These are phyloP conservation scores for Aplysina aerophoba DNA, from an alignment of 37 sponge, comb jelly and placozoan genomes.

Conservation along the genomic window DNA sequence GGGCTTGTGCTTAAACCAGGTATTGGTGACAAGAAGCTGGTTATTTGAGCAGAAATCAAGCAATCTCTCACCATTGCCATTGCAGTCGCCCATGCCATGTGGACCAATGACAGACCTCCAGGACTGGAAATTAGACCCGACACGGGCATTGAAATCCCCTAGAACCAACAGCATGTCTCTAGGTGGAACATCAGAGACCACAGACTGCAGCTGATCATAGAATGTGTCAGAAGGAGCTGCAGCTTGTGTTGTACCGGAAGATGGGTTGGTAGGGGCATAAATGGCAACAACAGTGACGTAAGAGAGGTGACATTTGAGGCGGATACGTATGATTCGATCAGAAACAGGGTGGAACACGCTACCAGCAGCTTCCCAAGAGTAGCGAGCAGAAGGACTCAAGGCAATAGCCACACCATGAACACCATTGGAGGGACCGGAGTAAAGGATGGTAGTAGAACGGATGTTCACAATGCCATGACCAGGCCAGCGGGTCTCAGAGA, in stretches of 20 bases:
- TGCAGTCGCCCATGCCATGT: slow-evolving; percentile 17
- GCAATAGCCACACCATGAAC: slow-evolving; percentile 5
- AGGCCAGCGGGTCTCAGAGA: slow-evolving; percentile 19
- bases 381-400: neutral
- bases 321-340: neutral
- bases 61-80: slow-evolving; percentile 18
- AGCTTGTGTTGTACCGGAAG: slow-evolving; percentile 8
- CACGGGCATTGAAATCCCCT: slow-evolving; percentile 35
- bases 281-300: neutral
- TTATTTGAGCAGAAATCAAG: slow-evolving; percentile 19
- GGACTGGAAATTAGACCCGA: slow-evolving; percentile 1
- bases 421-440: neutral
- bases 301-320: neutral
- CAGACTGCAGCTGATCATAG: slow-evolving; percentile 29
- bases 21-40: neutral
- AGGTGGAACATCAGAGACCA: slow-evolving; percentile 19
- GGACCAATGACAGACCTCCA: slow-evolving; percentile 25
- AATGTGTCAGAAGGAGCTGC: slow-evolving; percentile 14
- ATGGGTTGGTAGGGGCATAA: slow-evolving; percentile 15
- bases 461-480: neutral
- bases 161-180: slow-evolving; percentile 8
- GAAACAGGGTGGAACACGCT: slow-evolving; percentile 7
- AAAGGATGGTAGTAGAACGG: neutral
- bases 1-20: slow-evolving; percentile 13
- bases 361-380: neutral